These are phyloP conservation scores for Aethes cnicana DNA, from an alignment of 2,888 invertebrate genomes.

Conservation along the genomic window DNA sequence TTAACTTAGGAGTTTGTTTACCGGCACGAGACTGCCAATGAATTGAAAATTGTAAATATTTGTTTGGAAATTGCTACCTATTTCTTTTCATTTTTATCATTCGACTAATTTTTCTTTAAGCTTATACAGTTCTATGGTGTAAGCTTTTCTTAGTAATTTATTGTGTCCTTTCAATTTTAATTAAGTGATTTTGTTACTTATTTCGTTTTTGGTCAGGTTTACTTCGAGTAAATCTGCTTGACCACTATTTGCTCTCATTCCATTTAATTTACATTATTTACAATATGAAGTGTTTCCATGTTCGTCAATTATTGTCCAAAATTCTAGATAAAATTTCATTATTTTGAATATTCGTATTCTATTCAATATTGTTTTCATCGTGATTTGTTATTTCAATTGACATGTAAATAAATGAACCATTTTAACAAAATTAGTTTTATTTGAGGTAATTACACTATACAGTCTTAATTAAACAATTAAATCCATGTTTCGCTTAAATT, in stretches of 20 bases:
- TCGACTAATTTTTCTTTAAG: slow-evolving; percentile 4
- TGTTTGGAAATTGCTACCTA: slow-evolving; percentile 20
- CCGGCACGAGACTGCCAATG: slow-evolving; percentile 8
- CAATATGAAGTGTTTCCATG: slow-evolving; percentile 19
- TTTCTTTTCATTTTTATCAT: slow-evolving; percentile 6
- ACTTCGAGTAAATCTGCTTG: slow-evolving; percentile 23
- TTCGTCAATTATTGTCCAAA: slow-evolving; percentile 37
- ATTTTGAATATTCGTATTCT: slow-evolving; percentile 31
- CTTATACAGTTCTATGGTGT: slow-evolving; percentile 11
- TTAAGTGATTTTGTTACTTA: slow-evolving; percentile 36
- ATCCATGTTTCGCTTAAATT: too few species aligned
- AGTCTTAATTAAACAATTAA: too few species aligned
- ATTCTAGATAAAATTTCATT: slow-evolving; percentile 17
- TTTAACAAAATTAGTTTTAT: slow-evolving; percentile 33
- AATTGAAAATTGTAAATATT: slow-evolving; percentile 25
- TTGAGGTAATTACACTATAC: neutral
- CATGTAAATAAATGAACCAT: slow-evolving; percentile 63
- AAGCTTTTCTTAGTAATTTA: slow-evolving; percentile 26
- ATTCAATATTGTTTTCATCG: slow-evolving; percentile 29
- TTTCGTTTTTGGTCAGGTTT: slow-evolving; percentile 29
- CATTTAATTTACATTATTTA: slow-evolving; percentile 34
- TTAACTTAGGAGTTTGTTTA: slow-evolving; percentile 13
- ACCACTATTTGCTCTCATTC: slow-evolving; percentile 36
- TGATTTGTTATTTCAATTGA: slow-evolving; percentile 35
- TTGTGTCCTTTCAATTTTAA: slow-evolving; percentile 25